A percentile compares a stretch with the other conserved stretches of the same genome.
phyloP scores from a whole-genome alignment of 2,888 invertebrate genomes.

The Caenorhabditis uteleia region DNA sequence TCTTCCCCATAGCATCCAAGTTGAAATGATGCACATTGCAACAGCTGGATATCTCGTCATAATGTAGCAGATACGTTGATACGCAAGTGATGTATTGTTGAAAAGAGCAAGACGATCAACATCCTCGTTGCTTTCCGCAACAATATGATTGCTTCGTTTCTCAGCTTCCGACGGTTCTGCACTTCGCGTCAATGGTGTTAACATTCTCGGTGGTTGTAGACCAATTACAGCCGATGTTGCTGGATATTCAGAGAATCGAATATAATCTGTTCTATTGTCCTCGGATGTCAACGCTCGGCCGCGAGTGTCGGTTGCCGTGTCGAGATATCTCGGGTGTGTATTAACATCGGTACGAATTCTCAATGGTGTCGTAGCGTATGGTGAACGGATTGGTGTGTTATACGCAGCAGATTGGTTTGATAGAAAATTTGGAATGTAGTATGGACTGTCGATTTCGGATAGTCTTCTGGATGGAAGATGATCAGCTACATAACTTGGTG shows the following conservation, averaged over 20 bases:
- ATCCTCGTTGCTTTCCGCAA: conserved; percentile 16
- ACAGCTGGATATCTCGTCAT: conserved; percentile 28
- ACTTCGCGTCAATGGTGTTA: background rate
- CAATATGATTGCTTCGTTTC: background rate
- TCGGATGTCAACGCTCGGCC: conserved; percentile 5
- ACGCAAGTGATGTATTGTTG: conserved; percentile 30
- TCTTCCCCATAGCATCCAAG: conserved; percentile 43
- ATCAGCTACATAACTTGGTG: conserved; percentile 28
- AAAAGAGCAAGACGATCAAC: conserved; percentile 32
- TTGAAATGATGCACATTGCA: conserved; percentile 33
- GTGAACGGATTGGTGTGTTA: background rate
- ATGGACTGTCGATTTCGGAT: conserved; percentile 30
- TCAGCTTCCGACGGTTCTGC: background rate
- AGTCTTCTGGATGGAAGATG: conserved; percentile 31
- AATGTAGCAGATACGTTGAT: conserved; percentile 27
- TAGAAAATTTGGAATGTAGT: conserved; percentile 17
- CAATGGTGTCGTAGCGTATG: conserved; percentile 22
- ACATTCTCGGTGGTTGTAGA: conserved; percentile 15
- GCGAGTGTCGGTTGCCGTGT: conserved; percentile 14
- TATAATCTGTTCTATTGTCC: conserved; percentile 11
- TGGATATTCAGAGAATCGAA: conserved; percentile 21
- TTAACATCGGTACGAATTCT: conserved; percentile 25
- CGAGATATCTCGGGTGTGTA: conserved; percentile 14
- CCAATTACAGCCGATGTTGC: conserved; percentile 31
- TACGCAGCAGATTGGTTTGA: conserved; percentile 21